Evolutionary conservation across 2,888 invertebrate genomes (phyloP), one percentile per base, ranked within the genome.

Genomic region (Pseudococcus jackbeardsleyi): DNA sequence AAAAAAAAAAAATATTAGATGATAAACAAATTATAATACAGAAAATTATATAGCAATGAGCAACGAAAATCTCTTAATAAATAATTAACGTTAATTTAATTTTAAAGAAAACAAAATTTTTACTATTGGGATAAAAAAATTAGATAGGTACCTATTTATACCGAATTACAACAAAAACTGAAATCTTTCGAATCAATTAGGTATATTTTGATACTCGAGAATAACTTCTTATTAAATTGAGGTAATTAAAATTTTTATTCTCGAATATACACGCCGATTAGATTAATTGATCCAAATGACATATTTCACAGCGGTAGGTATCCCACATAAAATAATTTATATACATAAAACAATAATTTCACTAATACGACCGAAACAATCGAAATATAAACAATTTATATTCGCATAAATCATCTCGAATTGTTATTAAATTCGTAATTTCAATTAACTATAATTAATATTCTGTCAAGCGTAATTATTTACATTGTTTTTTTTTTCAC

Each of bases 11-110:
- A 33, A 2, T 82, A 64, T 64, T 64, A 64, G 22, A 64, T 82
- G n/a, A 82, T 82, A 72, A 72, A 72, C 26, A 26, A 72, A 0
- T 82, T 42, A 42, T 42, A 42, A 19, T 82, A 19, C 46, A 82
- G 46, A 82, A 42, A 82, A 82, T 82, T 82, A 72, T 33, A 72
- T 72, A 82, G 79, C 79, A 82, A 82, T 82, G 79, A 82, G 79
- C 79, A 82, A 82, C 79, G 79, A 82, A 11, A 33, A 82, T 46
- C 46, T 82, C 79, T 82, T 82, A 82, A 82, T 46, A 82, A 82
- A 42, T 82, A 82, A 82, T 82, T 82, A 42, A 82, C 79, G 79
- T 82, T 82, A 82, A 82, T 22, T 64, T 64, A n/a, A 64, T n/a
- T n/a, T n/a, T 8, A 22, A 22, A 64, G n/a, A 82, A 46, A 19